Percentiles rank a stretch among this genome's conserved stretches.
Conservation (phyloP, 1,140 invertebrate genomes). For the Homalodisca vitripennis region DNA sequence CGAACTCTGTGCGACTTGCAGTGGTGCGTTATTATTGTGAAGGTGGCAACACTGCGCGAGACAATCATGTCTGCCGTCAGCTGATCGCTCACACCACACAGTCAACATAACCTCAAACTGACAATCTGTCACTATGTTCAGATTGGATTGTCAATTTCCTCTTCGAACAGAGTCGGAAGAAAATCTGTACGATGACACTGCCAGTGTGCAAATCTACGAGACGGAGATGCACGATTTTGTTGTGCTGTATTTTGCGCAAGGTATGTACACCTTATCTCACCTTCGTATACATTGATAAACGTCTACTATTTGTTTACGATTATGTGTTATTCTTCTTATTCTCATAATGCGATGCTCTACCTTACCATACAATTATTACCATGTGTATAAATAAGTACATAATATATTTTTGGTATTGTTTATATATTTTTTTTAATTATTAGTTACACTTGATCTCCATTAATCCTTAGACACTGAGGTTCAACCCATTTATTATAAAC, state of each 20-base stretch:
- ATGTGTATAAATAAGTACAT: too few relatives aligned
- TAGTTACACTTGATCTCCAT: too few relatives aligned
- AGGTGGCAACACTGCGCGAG: constrained; percentile 11
- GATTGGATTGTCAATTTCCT: background rate
- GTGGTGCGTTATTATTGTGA: too few relatives aligned
- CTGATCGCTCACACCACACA: background rate
- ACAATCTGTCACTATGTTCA: constrained; percentile 19
- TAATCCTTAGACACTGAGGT: too few relatives aligned
- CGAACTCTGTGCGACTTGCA: too few relatives aligned
- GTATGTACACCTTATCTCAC: constrained; percentile 23
- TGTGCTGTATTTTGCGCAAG: constrained; percentile 48
- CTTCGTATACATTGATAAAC: too few relatives aligned
- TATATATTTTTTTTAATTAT: too few relatives aligned
- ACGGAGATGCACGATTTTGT: constrained; percentile 48
- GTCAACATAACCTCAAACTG: too few relatives aligned
- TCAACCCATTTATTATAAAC: too few relatives aligned
- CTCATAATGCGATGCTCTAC: background rate
- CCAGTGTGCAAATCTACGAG: constrained; percentile 48
- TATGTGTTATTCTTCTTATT: background rate
- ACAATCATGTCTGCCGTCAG: background rate
- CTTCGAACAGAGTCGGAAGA: background rate
- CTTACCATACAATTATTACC: too few relatives aligned
- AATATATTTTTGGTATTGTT: too few relatives aligned
- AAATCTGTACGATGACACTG: constrained; percentile 43
- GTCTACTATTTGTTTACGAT: background rate